Conservation (phyloP, 2,797 vertebrate genomes). For the Cygnus olor region DNA sequence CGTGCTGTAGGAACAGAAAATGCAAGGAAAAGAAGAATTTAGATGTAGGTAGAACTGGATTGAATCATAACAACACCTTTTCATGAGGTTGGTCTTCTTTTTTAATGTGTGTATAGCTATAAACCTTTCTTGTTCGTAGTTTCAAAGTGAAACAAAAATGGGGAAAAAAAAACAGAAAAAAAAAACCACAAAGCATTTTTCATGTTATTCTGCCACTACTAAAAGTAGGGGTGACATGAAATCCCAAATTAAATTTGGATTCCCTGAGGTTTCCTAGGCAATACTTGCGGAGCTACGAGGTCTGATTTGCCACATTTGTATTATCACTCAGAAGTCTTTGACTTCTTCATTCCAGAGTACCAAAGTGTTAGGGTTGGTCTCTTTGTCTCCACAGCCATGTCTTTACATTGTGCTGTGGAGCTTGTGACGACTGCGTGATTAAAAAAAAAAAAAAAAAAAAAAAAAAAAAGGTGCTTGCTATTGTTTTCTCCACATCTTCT, state of each 20-base stretch:
- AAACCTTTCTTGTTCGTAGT: neutral
- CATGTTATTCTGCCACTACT: neutral
- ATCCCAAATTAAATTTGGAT: neutral
- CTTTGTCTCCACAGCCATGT: slow-evolving; percentile 21
- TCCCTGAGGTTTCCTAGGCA: neutral
- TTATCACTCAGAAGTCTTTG: neutral
- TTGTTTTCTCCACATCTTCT: neutral
- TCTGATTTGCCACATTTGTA: neutral
- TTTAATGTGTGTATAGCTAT: neutral
- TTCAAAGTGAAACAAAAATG: neutral
- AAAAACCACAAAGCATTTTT: neutral
- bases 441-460: neutral
- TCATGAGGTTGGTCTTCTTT: neutral
- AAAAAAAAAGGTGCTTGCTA: slow-evolving; percentile 4
- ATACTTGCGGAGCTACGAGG: neutral
- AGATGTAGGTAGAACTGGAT: neutral
- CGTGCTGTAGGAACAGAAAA: neutral
- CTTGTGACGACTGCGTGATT: neutral
- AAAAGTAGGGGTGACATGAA: neutral
- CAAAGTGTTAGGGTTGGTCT: slow-evolving; percentile 9
- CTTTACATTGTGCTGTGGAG: neutral
- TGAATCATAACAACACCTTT: neutral
- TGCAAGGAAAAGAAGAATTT: neutral
- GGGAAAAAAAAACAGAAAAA: neutral
- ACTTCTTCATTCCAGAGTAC: slow-evolving; percentile 5